Evolutionary conservation across 2,797 vertebrate genomes (phyloP).

Genomic region (Catostomus latipinnis): DNA sequence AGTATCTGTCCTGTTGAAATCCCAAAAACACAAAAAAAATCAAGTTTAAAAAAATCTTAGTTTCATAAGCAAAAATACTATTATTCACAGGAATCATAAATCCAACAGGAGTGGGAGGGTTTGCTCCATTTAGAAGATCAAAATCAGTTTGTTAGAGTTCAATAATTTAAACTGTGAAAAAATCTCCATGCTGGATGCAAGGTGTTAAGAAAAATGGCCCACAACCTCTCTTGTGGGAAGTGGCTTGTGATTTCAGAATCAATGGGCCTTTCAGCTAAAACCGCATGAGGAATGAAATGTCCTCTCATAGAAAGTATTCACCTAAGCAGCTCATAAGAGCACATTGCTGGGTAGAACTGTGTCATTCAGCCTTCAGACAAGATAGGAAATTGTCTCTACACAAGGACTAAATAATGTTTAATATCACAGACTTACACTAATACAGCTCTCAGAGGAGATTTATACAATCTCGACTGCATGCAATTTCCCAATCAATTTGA

Average conservation of each 20-base stretch:
- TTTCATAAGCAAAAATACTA: neutral
- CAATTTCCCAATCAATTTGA: neutral
- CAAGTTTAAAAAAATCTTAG: no score
- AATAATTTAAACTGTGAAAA: conserved; percentile 16
- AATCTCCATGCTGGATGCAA: conserved; percentile 19
- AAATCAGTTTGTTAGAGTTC: conserved; percentile 9
- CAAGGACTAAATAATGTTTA: conserved; percentile 13
- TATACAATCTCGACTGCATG: neutral
- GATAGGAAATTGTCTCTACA: neutral
- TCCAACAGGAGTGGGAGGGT: neutral
- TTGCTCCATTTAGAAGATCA: conserved; percentile 2
- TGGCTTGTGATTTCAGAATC: conserved; percentile 49
- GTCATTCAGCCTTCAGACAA: neutral
- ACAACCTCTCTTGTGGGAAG: conserved; percentile 41
- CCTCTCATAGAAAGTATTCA: conserved; percentile 27
- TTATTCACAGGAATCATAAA: neutral
- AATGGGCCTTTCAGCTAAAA: conserved; percentile 48
- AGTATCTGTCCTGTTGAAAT: no score
- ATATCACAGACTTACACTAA: neutral
- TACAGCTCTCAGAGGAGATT: neutral
- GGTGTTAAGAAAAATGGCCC: conserved; percentile 44
- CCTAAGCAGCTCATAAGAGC: conserved; percentile 13
- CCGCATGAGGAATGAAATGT: conserved; percentile 41
- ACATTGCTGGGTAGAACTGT: neutral
- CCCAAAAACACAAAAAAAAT: no score